phyloP scores from a whole-genome alignment of 2,888 invertebrate species.

The Sarcophaga subvicina region DNA sequence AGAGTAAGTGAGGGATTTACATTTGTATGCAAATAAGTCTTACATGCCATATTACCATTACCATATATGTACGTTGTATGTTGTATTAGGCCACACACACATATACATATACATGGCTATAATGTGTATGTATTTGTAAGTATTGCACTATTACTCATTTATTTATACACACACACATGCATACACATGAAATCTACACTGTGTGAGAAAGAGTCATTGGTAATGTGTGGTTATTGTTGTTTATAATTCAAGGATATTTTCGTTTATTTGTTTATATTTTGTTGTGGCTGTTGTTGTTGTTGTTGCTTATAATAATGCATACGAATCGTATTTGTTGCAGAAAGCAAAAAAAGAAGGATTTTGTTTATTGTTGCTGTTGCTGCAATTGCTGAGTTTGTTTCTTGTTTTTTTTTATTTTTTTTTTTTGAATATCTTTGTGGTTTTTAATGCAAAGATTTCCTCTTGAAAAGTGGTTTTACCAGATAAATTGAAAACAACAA shows the following conservation, averaged over 20 bases:
- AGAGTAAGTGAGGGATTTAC: too few species aligned
- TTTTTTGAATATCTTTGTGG: not conserved
- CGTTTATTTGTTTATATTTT: slow-evolving; percentile 42
- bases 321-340: not conserved
- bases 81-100: not conserved
- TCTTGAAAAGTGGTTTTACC: not conserved
- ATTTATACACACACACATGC: not conserved
- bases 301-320: not conserved
- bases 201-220: not conserved
- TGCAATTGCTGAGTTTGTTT: not conserved
- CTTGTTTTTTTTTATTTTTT: slow-evolving; percentile 21
- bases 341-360: not conserved
- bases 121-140: not conserved
- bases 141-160: slow-evolving; percentile 5
- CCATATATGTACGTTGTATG: too few species aligned
- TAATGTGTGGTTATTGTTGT: slow-evolving; percentile 44
- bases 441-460: slow-evolving; percentile 25
- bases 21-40: not conserved
- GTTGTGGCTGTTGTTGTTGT: slow-evolving; percentile 21
- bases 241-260: slow-evolving; percentile 63
- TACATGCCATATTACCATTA: slow-evolving; percentile 6
- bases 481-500: not conserved
- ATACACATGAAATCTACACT: not conserved
- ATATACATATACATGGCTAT: too few species aligned
- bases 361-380: slow-evolving; percentile 28